Conservation (phyloP, 1,140 invertebrate genomes). For the Ruditapes philippinarum region DNA sequence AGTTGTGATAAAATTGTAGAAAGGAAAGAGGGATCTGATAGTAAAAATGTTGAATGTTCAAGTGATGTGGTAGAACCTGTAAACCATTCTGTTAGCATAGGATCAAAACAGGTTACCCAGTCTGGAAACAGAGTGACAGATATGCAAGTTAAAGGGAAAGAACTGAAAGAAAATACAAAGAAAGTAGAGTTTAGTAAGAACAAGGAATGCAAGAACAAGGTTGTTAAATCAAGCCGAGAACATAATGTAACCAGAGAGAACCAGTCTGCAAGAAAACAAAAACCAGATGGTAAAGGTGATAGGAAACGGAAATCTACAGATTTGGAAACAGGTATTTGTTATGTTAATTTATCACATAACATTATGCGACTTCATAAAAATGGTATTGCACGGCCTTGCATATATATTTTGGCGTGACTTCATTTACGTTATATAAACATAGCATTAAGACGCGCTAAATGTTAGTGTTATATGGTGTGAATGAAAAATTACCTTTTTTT, state of each 20-base stretch:
- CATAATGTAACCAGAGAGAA: background rate
- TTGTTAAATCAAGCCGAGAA: background rate
- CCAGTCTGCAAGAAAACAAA: background rate
- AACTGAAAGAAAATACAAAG: no score
- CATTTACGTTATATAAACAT: no score
- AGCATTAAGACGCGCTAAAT: no score
- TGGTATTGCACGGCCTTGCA: no score
- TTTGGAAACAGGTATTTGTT: background rate
- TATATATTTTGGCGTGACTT: no score
- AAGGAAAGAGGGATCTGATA: background rate
- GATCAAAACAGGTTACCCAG: background rate
- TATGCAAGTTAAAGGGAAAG: no score
- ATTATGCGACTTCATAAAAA: no score
- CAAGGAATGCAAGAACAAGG: background rate
- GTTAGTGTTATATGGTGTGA: no score
- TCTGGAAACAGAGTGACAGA: background rate
- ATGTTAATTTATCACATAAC: no score
- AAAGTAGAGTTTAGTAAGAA: background rate
- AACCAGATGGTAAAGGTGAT: background rate
- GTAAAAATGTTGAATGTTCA: background rate
- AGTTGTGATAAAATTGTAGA: background rate
- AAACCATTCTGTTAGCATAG: background rate
- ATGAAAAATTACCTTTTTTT: no score
- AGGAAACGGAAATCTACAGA: slow-evolving; percentile 1
- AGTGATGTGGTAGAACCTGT: background rate